phyloP scores from a whole-genome alignment of 2,888 invertebrate species.

The Aphodius sticticus region DNA sequence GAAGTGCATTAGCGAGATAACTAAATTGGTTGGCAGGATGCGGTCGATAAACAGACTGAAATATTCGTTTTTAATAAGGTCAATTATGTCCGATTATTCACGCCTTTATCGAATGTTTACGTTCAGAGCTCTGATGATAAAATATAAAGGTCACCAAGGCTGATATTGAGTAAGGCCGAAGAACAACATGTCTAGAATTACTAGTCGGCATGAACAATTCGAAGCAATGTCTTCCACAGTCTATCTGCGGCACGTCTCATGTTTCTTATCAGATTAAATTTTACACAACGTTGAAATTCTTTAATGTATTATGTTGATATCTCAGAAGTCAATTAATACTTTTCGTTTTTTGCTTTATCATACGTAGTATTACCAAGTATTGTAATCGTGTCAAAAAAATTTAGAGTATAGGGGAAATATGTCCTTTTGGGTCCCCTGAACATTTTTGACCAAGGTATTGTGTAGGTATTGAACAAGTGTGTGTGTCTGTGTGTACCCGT shows the following conservation, averaged over 20 bases:
- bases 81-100: slow-evolving; percentile 4
- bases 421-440: no score
- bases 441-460: no score
- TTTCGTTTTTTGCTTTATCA: no score
- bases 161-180: not conserved
- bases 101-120: not conserved
- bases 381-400: no score
- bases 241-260: not conserved
- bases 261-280: not conserved
- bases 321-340: not conserved
- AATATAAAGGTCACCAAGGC: not conserved
- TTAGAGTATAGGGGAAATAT: no score
- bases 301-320: not conserved
- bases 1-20: not conserved
- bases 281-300: not conserved
- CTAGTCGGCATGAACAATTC: not conserved
- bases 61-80: slow-evolving; percentile 4
- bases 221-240: not conserved
- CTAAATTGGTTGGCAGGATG: slow-evolving; percentile 4
- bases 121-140: not conserved
- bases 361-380: no score
- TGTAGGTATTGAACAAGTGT: no score
- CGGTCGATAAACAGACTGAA: not conserved
- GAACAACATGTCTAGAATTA: not conserved
- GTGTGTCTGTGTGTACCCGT: no score